These are phyloP conservation scores for Julus scanicus DNA, from an alignment of 2,888 invertebrate species.

Conservation along the genomic window DNA sequence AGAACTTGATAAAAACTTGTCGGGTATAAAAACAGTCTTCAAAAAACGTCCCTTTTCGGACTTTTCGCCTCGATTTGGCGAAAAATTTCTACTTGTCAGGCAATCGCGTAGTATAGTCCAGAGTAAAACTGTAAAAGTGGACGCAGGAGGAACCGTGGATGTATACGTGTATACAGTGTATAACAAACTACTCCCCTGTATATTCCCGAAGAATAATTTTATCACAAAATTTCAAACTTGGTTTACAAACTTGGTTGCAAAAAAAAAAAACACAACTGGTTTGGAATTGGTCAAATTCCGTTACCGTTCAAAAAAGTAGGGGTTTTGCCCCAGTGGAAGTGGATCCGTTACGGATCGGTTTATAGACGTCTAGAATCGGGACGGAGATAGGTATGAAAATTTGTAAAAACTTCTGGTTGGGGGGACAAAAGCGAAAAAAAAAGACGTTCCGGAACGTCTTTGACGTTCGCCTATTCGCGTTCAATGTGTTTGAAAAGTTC, in stretches of 20 bases:
- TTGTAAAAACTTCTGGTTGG: background rate
- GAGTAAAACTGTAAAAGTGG: background rate
- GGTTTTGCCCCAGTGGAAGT: too few relatives aligned
- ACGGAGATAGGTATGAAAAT: too few relatives aligned
- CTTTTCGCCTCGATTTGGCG: background rate
- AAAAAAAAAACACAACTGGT: too few relatives aligned
- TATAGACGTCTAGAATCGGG: too few relatives aligned
- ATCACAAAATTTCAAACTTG: background rate
- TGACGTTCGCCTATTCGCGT: too few relatives aligned
- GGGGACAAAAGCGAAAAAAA: background rate
- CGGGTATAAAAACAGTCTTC: background rate
- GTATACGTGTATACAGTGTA: background rate
- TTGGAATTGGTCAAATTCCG: too few relatives aligned
- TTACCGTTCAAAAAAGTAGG: too few relatives aligned
- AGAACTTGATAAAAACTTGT: background rate
- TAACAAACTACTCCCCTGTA: background rate
- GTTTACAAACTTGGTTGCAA: background rate
- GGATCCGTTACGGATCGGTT: too few relatives aligned
- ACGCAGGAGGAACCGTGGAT: background rate
- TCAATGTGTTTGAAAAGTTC: too few relatives aligned
- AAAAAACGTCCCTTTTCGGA: background rate
- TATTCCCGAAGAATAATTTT: background rate
- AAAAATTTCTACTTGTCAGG: conserved; percentile 8
- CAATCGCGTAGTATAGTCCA: background rate
- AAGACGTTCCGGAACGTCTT: background rate